Conservation (phyloP, 2,113 vertebrate species). For the Gila orcuttii region DNA sequence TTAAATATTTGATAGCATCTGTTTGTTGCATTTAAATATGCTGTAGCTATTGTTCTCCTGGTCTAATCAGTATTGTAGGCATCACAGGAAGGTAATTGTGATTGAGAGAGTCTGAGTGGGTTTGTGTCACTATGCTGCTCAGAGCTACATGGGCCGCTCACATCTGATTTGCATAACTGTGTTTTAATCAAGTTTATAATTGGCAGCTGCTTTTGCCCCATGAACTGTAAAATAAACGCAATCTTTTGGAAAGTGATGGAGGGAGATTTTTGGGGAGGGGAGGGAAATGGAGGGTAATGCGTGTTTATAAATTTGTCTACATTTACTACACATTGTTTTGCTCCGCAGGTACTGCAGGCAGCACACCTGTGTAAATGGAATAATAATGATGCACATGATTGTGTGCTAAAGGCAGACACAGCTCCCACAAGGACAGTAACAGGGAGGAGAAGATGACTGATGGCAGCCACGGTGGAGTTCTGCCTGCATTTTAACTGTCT, state of each 20-base stretch:
- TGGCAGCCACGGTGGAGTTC: constrained; percentile 28
- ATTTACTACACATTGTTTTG: constrained; percentile 1
- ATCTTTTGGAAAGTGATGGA: constrained; percentile 29
- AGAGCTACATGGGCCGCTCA: constrained; percentile 32
- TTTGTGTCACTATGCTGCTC: constrained; percentile 24
- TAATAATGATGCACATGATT: constrained; percentile 55
- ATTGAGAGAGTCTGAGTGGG: constrained; percentile 49
- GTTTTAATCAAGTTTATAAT: constrained; percentile 58
- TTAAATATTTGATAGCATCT: constrained; percentile 16
- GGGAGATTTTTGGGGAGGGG: constrained; percentile 14
- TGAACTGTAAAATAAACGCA: constrained; percentile 52
- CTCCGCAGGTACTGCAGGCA: constrained; percentile 22
- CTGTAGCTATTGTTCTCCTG: constrained; percentile 41
- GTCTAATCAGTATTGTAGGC: constrained; percentile 52
- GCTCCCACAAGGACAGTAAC: constrained; percentile 37
- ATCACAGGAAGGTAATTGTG: constrained; percentile 51
- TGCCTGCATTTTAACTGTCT: constrained; percentile 26
- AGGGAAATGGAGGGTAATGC: constrained; percentile 12
- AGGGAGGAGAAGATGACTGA: constrained; percentile 43
- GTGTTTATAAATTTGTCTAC: background rate
- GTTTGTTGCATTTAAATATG: background rate
- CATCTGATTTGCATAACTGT: constrained; percentile 53
- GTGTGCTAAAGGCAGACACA: constrained; percentile 33
- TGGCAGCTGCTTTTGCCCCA: constrained; percentile 38
- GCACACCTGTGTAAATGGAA: constrained; percentile 45